These are phyloP conservation scores for Acrobasis repandana DNA, from an alignment of 2,888 invertebrate species.

Conservation along the genomic window DNA sequence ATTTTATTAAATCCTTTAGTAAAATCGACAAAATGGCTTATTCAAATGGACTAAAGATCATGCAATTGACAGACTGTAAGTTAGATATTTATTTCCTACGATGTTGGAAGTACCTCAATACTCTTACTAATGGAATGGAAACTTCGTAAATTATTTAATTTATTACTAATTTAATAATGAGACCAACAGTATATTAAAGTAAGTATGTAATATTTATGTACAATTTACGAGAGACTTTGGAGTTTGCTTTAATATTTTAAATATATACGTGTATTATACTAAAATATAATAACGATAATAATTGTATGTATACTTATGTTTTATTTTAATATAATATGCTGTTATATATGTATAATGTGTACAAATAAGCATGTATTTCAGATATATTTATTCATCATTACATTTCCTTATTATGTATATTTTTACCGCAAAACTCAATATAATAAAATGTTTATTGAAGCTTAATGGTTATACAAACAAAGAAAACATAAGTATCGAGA, in stretches of 20 bases:
- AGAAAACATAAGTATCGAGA: too few species aligned
- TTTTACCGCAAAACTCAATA: neutral
- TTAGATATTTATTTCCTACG: conserved; percentile 32
- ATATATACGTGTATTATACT: conserved; percentile 35
- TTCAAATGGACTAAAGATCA: conserved; percentile 27
- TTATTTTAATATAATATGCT: conserved; percentile 31
- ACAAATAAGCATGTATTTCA: conserved; percentile 31
- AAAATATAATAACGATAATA: conserved; percentile 30
- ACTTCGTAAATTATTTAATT: conserved; percentile 27
- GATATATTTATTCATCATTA: conserved; percentile 29
- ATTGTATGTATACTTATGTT: conserved; percentile 27
- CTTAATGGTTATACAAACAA: too few species aligned
- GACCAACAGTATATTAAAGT: conserved; percentile 31
- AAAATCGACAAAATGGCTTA: conserved; percentile 13
- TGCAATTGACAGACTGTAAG: conserved; percentile 3
- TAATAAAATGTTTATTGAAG: too few species aligned
- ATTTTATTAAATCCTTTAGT: neutral
- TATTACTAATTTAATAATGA: conserved; percentile 28
- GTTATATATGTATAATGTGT: conserved; percentile 36
- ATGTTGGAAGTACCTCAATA: conserved; percentile 61
- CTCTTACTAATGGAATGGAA: conserved; percentile 38
- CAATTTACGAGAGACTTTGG: conserved; percentile 65
- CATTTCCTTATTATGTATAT: neutral
- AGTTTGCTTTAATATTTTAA: conserved; percentile 68
- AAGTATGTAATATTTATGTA: conserved; percentile 42